Evolutionary conservation across 2,888 invertebrate genomes (phyloP).

Genomic region (Scaptomyza caliginosa): DNA sequence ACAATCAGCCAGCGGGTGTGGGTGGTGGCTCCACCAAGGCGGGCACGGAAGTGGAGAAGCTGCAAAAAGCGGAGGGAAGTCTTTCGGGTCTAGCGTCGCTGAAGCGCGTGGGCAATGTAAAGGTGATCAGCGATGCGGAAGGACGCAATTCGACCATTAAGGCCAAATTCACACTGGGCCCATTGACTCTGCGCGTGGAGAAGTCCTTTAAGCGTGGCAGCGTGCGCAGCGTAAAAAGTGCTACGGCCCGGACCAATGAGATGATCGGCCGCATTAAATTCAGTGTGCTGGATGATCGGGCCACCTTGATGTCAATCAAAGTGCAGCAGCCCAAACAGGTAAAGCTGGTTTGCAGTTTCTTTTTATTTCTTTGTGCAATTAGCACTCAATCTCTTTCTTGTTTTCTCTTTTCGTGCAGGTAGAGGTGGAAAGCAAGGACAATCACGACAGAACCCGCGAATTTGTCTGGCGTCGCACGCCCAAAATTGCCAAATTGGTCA

Average conservation of each 20-base stretch:
- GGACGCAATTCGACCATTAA: constrained; percentile 92
- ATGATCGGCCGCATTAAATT: constrained; percentile 92
- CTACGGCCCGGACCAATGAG: constrained; percentile 94
- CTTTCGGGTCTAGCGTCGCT: constrained; percentile 92
- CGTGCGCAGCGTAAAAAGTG: constrained; percentile 92
- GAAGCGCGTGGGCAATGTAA: constrained; percentile 91
- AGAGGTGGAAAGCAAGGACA: constrained; percentile 91
- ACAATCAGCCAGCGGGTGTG: constrained; percentile 67
- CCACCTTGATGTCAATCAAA: constrained; percentile 92
- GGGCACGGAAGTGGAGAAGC: constrained; percentile 76
- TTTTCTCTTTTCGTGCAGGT: constrained; percentile 86
- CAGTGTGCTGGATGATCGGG: constrained; percentile 91
- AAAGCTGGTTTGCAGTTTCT: constrained; percentile 51
- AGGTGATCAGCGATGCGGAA: constrained; percentile 89
- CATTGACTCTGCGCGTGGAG: constrained; percentile 89
- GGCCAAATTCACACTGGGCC: constrained; percentile 92
- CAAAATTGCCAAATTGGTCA: constrained; percentile 92
- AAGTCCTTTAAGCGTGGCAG: constrained; percentile 89
- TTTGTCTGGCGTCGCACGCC: constrained; percentile 93
- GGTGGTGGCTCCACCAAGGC: constrained; percentile 41
- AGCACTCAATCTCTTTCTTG: constrained; percentile 28
- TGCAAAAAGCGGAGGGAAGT: constrained; percentile 88
- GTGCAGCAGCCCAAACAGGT: constrained; percentile 95
- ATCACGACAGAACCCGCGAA: constrained; percentile 93
- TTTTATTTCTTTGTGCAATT: constrained; percentile 52